Evolutionary conservation across 2,797 vertebrate genomes (phyloP).

Genomic region (Sebastes hubbsi): DNA sequence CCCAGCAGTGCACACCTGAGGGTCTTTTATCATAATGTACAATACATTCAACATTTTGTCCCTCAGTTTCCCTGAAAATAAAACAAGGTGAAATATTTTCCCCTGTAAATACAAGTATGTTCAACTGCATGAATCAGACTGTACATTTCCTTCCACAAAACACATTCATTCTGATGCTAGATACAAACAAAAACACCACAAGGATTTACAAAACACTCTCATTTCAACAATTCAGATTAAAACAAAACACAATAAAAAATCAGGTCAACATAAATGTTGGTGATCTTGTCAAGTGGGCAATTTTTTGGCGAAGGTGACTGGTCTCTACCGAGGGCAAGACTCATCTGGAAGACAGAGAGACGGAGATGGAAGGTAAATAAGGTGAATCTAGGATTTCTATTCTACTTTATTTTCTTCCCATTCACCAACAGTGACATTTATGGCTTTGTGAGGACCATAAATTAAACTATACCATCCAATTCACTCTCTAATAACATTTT

Average conservation of each 20-base stretch:
- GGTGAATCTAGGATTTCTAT: slow-evolving; percentile 5
- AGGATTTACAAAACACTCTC: slow-evolving; percentile 19
- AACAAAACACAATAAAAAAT: slow-evolving; percentile 27
- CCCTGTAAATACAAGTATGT: slow-evolving; percentile 8
- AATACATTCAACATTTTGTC: slow-evolving; percentile 55
- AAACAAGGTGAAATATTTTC: slow-evolving; percentile 8
- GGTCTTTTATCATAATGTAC: slow-evolving; percentile 38
- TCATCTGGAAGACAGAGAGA: slow-evolving; percentile 82
- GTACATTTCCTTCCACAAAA: not conserved
- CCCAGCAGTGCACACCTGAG: slow-evolving; percentile 30
- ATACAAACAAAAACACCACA: slow-evolving; percentile 27
- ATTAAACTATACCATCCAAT: slow-evolving; percentile 25
- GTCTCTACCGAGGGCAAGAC: slow-evolving; percentile 83
- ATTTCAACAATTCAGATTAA: not conserved
- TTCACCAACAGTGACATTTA: slow-evolving; percentile 15
- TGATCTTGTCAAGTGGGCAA: slow-evolving; percentile 57
- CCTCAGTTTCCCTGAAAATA: slow-evolving; percentile 38
- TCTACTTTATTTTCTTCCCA: not conserved
- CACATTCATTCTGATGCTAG: slow-evolving; percentile 25
- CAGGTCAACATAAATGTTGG: slow-evolving; percentile 21
- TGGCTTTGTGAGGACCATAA: slow-evolving; percentile 14
- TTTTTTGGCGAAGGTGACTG: slow-evolving; percentile 68
- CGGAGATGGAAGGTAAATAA: slow-evolving; percentile 37
- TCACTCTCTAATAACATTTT: not conserved
- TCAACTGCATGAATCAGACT: slow-evolving; percentile 27